Evolutionary conservation across 2,888 invertebrate genomes (phyloP).

Genomic region (Drosophila prolongata): DNA sequence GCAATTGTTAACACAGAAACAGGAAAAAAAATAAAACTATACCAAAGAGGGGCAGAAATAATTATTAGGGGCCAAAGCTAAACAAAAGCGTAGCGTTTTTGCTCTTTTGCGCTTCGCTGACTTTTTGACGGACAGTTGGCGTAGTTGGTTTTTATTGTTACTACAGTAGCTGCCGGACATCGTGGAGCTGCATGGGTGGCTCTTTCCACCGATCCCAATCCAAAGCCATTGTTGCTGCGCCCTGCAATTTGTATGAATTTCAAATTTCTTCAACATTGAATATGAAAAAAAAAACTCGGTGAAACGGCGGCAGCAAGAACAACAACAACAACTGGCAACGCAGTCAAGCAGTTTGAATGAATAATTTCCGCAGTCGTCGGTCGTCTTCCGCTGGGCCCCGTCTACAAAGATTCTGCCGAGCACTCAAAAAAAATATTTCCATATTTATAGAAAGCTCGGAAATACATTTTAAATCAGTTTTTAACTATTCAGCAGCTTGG

Average conservation of each 20-base stretch:
- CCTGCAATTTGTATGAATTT: constrained; percentile 79
- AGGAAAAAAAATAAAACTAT: not conserved
- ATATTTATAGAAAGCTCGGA: not conserved
- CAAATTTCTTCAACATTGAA: constrained; percentile 64
- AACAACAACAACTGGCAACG: constrained; percentile 41
- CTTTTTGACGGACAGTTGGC: constrained; percentile 65
- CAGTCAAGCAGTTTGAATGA: constrained; percentile 64
- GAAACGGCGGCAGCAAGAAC: constrained; percentile 37
- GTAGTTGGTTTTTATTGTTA: constrained; percentile 21
- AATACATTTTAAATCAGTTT: not conserved
- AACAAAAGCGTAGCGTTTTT: constrained; percentile 47
- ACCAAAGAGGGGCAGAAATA: constrained; percentile 30
- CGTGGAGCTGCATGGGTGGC: constrained; percentile 66
- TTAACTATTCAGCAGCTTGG: no score
- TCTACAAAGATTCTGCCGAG: constrained; percentile 67
- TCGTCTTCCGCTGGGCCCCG: constrained; percentile 45
- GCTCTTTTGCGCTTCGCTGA: constrained; percentile 63
- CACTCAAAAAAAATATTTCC: constrained; percentile 8
- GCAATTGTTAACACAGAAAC: constrained; percentile 27
- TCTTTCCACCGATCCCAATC: constrained; percentile 19
- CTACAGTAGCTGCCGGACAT: constrained; percentile 55
- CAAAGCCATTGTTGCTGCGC: constrained; percentile 49
- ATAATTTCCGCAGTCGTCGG: constrained; percentile 74
- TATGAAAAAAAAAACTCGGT: constrained; percentile 24
- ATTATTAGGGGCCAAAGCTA: constrained; percentile 55